These are phyloP conservation scores for Musca domestica DNA, from an alignment of 1,140 invertebrate species.

Conservation along the genomic window DNA sequence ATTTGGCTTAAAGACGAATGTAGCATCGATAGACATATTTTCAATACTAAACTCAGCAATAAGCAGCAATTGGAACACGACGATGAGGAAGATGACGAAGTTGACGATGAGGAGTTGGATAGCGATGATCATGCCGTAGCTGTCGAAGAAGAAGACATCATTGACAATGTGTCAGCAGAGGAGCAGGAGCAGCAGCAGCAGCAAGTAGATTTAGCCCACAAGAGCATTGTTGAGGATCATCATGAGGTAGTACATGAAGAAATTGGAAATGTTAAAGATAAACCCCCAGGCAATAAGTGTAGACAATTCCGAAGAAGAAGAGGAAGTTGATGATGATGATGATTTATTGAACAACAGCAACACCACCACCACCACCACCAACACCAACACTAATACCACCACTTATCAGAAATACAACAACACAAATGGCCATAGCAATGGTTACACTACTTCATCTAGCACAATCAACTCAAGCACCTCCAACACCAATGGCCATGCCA, in stretches of 20 bases:
- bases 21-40: conserved; percentile 45
- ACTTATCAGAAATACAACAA: conserved; percentile 31
- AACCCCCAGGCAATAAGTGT: conserved; percentile 15
- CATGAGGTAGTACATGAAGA: neutral
- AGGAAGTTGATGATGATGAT: conserved; percentile 8
- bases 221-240: neutral
- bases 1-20: conserved; percentile 59
- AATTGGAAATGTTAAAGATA: conserved; percentile 5
- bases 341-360: neutral
- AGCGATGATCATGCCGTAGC: conserved; percentile 13
- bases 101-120: conserved; percentile 25
- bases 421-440: conserved; percentile 25
- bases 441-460: neutral
- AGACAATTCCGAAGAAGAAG: conserved; percentile 24
- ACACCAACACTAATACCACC: conserved; percentile 12
- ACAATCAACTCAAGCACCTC: neutral
- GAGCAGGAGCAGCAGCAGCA: neutral
- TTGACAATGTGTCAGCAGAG: conserved; percentile 13
- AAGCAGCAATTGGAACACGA: conserved; percentile 32
- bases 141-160: conserved; percentile 6
- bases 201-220: neutral
- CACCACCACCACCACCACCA: too few species aligned
- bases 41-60: conserved; percentile 33
- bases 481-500: conserved; percentile 25
- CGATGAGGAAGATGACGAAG: conserved; percentile 31